Base-by-base conservation (phyloP, 2,113 vertebrate species). In the Empidonax traillii region DNA sequence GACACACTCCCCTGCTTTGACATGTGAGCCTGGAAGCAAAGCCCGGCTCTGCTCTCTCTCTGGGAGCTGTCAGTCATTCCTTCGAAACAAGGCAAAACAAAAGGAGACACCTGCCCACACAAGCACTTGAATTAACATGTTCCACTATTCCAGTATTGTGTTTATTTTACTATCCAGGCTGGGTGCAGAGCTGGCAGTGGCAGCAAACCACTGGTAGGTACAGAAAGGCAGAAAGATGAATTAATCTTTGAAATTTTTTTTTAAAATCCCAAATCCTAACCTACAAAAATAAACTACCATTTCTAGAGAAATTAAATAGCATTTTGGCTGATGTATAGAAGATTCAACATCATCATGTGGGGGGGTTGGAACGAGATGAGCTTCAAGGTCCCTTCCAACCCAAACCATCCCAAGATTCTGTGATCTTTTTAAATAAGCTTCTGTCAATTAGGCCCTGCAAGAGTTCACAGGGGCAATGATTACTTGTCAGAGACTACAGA, bases 91-190 rank as follows among this genome's bases (percentile, higher is more conserved):
- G n/a, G 33, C 52, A 62, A 77, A 90, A 41, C 47, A 65, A 80
- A 86, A 77, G 44, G 33, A 43, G 95, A 65, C 85, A 95, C 90
- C 95, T 96, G 90, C 91, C 95, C 69, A 73, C 49, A 79, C 53
- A 89, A 96, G 91, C 74, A 74, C 77, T 85, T 51, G 43, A 51
- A 94, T 90, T 46, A 68, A 75, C 47, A 8, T 3, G 47, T 43
- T 58, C 81, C 82, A 66, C 62, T 87, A 61, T 77, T 85, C 82
- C 12, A 9, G 58, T 39, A 56, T 10, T 52, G 30, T 47, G 72
- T 94, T 96, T 96, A 79, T 93, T 97, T 96, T 88, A 61, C 16
- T 73, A 80, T 94, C 74, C 43, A 89, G 86, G 46, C 35, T 43
- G 78, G 89, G 89, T 80, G 92, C 77, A 93, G 82, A 90, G 41